Percentiles rank a stretch among this genome's conserved stretches.
Conservation (phyloP, 2,888 invertebrate genomes). For the Dermolepida albohirtum region DNA sequence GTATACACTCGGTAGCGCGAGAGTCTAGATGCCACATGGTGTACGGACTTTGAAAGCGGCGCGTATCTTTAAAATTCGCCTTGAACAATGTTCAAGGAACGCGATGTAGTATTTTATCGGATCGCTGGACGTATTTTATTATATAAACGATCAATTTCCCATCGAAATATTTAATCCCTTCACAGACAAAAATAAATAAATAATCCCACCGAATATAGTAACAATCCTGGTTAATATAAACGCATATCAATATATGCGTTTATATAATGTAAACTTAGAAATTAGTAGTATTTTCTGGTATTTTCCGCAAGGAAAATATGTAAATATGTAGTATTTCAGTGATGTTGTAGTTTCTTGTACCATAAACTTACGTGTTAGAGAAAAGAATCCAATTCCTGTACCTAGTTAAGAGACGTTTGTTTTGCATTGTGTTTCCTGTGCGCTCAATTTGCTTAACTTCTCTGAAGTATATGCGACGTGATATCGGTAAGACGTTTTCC, state of each 20-base stretch:
- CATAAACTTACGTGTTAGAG: slow-evolving; percentile 18
- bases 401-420: slow-evolving; percentile 26
- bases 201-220: not conserved
- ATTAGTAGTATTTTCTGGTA: too few relatives aligned
- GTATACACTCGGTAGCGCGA: slow-evolving; percentile 47
- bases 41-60: slow-evolving; percentile 31
- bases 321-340: too few relatives aligned
- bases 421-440: slow-evolving; percentile 33
- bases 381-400: not conserved
- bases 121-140: slow-evolving; percentile 13
- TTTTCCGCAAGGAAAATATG: too few relatives aligned
- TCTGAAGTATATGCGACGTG: slow-evolving; percentile 26
- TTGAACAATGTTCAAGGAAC: slow-evolving; percentile 21
- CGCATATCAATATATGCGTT: not conserved
- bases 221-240: not conserved
- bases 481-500: slow-evolving; percentile 30
- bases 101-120: slow-evolving; percentile 13
- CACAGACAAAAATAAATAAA: slow-evolving; percentile 4
- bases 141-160: slow-evolving; percentile 12
- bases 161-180: not conserved
- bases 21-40: slow-evolving; percentile 45
- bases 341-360: not conserved
- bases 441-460: slow-evolving; percentile 23
- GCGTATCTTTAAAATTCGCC: slow-evolving; percentile 19
- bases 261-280: not conserved